A percentile compares a stretch with the other conserved stretches of the same genome.
Conservation (phyloP, 2,113 vertebrate species). For the Uropsilus gracilis region DNA sequence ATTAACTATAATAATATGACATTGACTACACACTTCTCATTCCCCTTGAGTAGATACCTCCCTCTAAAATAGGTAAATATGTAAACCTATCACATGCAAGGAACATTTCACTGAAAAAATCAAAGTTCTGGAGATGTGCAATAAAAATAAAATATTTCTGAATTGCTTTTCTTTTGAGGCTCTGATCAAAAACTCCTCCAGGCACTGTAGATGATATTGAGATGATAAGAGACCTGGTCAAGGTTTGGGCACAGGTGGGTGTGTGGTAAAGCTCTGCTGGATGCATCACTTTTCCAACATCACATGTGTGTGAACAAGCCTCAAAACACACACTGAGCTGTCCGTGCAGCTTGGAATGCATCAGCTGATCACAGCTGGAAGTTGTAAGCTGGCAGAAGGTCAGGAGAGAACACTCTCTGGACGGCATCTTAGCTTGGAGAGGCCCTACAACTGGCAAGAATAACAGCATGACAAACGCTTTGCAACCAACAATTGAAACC, state of each 20-base stretch:
- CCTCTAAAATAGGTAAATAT: not conserved
- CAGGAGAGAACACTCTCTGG: not conserved
- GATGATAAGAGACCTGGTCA: not conserved
- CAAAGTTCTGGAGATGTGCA: not conserved
- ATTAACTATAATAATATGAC: not conserved
- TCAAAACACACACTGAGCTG: not conserved
- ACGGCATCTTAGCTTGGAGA: not conserved
- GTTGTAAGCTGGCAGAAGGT: not conserved
- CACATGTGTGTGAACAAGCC: not conserved
- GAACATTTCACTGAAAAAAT: not conserved
- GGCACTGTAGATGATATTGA: not conserved
- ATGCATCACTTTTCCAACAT: not conserved
- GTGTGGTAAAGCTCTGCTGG: not conserved
- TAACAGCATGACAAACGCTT: not conserved
- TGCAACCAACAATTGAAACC: not conserved
- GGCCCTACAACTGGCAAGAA: not conserved
- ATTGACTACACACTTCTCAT: not conserved
- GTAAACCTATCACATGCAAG: not conserved
- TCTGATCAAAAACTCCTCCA: constrained; percentile 11
- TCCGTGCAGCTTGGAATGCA: not conserved
- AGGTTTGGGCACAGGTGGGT: not conserved
- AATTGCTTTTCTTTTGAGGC: not conserved
- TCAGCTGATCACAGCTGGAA: constrained; percentile 24
- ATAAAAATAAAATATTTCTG: not conserved
- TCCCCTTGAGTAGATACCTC: not conserved